Percentiles rank a stretch among this genome's conserved stretches.
Conservation (phyloP, 2,888 invertebrate genomes). For the Argyresthia goedartella region DNA sequence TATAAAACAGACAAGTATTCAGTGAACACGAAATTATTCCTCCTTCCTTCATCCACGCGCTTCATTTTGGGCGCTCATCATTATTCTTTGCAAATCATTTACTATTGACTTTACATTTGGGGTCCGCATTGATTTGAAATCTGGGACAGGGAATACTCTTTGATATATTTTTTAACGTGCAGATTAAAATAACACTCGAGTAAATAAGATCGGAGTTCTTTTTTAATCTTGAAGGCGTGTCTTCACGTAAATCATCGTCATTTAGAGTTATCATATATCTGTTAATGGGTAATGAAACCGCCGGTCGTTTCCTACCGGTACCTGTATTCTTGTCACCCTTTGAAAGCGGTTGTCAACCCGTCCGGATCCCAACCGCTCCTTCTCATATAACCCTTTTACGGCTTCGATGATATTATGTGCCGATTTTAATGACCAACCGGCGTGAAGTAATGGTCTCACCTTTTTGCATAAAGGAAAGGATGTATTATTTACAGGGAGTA, state of each 20-base stretch:
- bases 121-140: not conserved
- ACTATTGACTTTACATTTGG: not conserved
- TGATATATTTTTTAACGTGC: too few species aligned
- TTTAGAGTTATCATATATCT: too few species aligned
- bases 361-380: constrained; percentile 14
- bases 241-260: too few species aligned
- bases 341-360: constrained; percentile 44
- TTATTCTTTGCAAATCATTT: not conserved
- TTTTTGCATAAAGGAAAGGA: not conserved
- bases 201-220: too few species aligned
- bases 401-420: constrained; percentile 31
- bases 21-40: constrained; percentile 7
- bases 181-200: too few species aligned
- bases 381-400: constrained; percentile 41
- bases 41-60: not conserved
- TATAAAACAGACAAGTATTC: constrained; percentile 7
- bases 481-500: not conserved
- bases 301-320: not conserved
- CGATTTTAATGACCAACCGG: constrained; percentile 37
- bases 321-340: constrained; percentile 27
- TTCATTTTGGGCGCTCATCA: not conserved
- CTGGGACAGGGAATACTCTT: too few species aligned
- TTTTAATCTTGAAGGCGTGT: too few species aligned
- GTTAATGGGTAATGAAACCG: too few species aligned
- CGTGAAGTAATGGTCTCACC: constrained; percentile 18